Conservation (phyloP, 2,888 invertebrate genomes). For the Sarcophaga rosellei region DNA sequence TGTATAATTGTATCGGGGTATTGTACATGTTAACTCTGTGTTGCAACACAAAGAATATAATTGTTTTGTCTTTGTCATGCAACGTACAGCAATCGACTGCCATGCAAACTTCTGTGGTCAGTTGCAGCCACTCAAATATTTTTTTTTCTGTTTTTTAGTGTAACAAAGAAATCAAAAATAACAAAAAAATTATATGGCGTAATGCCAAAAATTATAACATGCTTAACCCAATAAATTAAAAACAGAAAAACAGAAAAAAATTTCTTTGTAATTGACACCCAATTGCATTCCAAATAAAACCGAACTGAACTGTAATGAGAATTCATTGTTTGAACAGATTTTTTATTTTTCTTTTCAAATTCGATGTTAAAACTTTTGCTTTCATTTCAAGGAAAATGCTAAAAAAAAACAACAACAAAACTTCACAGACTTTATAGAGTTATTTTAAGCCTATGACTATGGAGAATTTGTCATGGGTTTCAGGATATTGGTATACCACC, state of each 20-base stretch:
- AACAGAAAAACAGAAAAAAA: conserved; percentile 2
- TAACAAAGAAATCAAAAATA: background rate
- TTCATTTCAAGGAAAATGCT: conserved; percentile 11
- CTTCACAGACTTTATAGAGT: background rate
- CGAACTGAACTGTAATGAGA: conserved; percentile 57
- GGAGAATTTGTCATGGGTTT: too few relatives aligned
- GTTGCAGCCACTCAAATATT: background rate
- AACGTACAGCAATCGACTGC: background rate
- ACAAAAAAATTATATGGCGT: conserved; percentile 50
- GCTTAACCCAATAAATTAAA: conserved; percentile 70
- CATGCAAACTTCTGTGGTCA: too few relatives aligned
- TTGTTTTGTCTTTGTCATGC: background rate
- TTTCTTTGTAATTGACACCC: conserved; percentile 52
- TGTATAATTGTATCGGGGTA: background rate
- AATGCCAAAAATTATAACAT: conserved; percentile 72
- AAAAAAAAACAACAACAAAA: conserved; percentile 59
- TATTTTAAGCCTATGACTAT: too few relatives aligned
- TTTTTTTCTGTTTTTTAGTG: conserved; percentile 22
- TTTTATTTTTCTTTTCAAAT: conserved; percentile 4
- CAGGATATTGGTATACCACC: background rate
- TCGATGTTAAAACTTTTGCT: conserved; percentile 40
- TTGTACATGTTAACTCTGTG: conserved; percentile 44
- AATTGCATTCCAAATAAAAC: conserved; percentile 53
- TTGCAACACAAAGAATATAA: conserved; percentile 35
- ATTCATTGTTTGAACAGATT: conserved; percentile 37